These are phyloP conservation scores for Aradophagus sp. DNA, from an alignment of 1,140 invertebrate genomes.

Conservation along the genomic window DNA sequence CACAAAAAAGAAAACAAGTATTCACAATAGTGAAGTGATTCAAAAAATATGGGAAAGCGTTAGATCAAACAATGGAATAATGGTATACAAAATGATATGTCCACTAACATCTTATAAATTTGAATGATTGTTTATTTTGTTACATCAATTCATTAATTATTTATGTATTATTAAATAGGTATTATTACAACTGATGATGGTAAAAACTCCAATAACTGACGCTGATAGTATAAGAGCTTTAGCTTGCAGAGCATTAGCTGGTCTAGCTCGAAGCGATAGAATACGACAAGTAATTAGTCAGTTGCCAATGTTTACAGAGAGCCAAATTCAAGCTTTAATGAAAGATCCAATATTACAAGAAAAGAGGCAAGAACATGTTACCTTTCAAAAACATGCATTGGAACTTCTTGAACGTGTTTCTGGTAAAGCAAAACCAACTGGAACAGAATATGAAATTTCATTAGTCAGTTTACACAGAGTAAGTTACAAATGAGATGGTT, in stretches of 20 bases:
- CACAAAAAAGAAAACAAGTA: conserved; percentile 82
- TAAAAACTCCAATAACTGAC: conserved; percentile 96
- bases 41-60: conserved; percentile 95
- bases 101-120: too few relatives aligned
- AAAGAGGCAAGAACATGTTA: conserved; percentile 94
- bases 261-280: conserved; percentile 91
- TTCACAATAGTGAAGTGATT: conserved; percentile 88
- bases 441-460: conserved; percentile 87
- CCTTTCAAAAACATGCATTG: conserved; percentile 96
- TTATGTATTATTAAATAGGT: conserved; percentile 71
- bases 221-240: conserved; percentile 94
- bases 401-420: conserved; percentile 93
- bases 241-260: conserved; percentile 93
- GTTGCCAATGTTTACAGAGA: conserved; percentile 94
- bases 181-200: conserved; percentile 86
- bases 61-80: conserved; percentile 95
- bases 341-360: conserved; percentile 97
- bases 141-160: conserved; percentile 3
- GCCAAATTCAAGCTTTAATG: conserved; percentile 94
- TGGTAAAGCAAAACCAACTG: conserved; percentile 90
- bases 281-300: conserved; percentile 97
- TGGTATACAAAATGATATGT: conserved; percentile 83
- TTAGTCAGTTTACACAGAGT: conserved; percentile 88
- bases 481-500: too few relatives aligned
- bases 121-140: conserved; percentile 10